Evolutionary conservation across 2,113 vertebrate genomes (phyloP).

Genomic region (Phasianus colchicus): DNA sequence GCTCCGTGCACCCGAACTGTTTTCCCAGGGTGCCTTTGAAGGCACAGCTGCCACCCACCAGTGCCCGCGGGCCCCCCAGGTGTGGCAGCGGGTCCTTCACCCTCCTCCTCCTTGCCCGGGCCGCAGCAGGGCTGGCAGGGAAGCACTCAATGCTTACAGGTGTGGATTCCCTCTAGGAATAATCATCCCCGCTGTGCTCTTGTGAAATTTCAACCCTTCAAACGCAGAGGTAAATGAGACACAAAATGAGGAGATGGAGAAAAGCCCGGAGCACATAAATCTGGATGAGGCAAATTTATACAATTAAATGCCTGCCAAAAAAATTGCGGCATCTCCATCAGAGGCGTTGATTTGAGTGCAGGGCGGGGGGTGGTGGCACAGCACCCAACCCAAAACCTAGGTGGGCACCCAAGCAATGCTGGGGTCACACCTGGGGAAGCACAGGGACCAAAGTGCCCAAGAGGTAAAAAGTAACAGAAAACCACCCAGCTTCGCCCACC

Average conservation of each 20-base stretch:
- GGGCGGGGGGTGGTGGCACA: slow-evolving; percentile 36
- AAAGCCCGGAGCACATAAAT: slow-evolving; percentile 61
- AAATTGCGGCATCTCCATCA: slow-evolving; percentile 49
- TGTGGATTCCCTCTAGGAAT: slow-evolving; percentile 69
- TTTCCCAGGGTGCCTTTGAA: slow-evolving; percentile 64
- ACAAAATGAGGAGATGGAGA: slow-evolving; percentile 48
- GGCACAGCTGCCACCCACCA: slow-evolving; percentile 55
- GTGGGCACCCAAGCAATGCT: neutral
- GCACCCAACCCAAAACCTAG: neutral
- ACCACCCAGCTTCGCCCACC: too few relatives aligned
- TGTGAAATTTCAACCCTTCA: slow-evolving; percentile 60
- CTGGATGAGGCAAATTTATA: slow-evolving; percentile 65
- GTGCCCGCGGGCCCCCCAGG: slow-evolving; percentile 47
- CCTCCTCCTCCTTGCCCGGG: slow-evolving; percentile 30
- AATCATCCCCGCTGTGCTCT: slow-evolving; percentile 28
- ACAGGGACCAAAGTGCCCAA: neutral
- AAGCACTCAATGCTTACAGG: slow-evolving; percentile 45
- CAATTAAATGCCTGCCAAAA: slow-evolving; percentile 52
- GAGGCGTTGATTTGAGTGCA: slow-evolving; percentile 2
- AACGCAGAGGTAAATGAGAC: slow-evolving; percentile 50
- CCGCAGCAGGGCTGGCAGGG: slow-evolving; percentile 18
- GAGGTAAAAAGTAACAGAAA: neutral
- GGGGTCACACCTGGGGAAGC: neutral
- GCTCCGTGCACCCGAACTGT: neutral
- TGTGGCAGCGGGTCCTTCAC: slow-evolving; percentile 23